Conservation (phyloP, 2,113 vertebrate species). For the Sinocyclocheilus maitianheensis region DNA sequence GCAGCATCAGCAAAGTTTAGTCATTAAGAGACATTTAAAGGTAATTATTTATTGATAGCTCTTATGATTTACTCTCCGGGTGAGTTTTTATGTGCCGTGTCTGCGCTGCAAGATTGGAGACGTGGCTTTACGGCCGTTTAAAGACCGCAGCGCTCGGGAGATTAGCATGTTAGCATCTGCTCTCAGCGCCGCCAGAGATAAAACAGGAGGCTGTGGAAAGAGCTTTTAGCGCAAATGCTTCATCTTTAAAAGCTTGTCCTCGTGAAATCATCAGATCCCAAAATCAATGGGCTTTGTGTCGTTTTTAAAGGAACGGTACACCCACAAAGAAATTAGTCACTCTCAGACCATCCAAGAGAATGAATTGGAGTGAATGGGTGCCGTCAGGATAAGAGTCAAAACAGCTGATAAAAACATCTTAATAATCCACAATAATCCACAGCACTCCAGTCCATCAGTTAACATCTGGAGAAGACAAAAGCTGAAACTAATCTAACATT, state of each 20-base stretch:
- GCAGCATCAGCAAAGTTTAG: slow-evolving; percentile 77
- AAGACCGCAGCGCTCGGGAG: slow-evolving; percentile 49
- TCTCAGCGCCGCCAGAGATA: background rate
- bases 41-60: slow-evolving; percentile 83
- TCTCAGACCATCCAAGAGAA: background rate
- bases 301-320: background rate
- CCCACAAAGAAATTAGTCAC: too few relatives aligned
- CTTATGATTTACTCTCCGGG: slow-evolving; percentile 74
- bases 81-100: slow-evolving; percentile 63
- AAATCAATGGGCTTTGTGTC: too few relatives aligned
- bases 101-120: slow-evolving; percentile 62
- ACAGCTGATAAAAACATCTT: too few relatives aligned
- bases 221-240: background rate
- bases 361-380: background rate
- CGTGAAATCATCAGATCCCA: background rate
- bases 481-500: too few relatives aligned
- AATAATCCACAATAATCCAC: too few relatives aligned
- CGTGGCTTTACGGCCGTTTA: slow-evolving; percentile 67
- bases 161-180: slow-evolving; percentile 2
- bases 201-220: background rate
- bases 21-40: slow-evolving; percentile 80
- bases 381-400: too few relatives aligned
- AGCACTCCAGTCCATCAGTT: too few relatives aligned
- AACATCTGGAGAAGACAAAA: too few relatives aligned
- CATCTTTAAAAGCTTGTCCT: background rate